Base-by-base conservation (phyloP, 2,888 invertebrate species). In the Tuberolachnus salignus region DNA sequence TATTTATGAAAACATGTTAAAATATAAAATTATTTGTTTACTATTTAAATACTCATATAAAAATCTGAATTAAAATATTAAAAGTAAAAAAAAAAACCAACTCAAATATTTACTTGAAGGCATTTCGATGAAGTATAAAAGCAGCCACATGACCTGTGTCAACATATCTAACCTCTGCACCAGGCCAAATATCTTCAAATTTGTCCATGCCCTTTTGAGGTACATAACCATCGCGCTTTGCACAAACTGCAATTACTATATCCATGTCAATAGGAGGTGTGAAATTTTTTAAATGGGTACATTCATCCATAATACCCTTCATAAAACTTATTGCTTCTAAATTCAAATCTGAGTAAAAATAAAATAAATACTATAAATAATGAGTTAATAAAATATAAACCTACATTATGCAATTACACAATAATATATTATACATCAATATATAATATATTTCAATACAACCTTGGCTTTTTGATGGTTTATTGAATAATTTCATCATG, bases 281-380 rank as follows among this genome's bases (percentile, higher is more conserved):
- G 85, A 97, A 99, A 86, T 98, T 97, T 82, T 91, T 94, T 57
- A 99, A 87, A 87, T 98, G 97, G 0, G 98, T 99, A 85, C 97
- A 98, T 86, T 98, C 97, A 85, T 99, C 98, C 98, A 99, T 98
- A 83, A 98, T 91, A 0, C 97, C 97, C 69, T 94, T 88, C 98
- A 98, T 98, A 85, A 98, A 97, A 86, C 94, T 93, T 75, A 94
- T 83, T 0, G 94, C 93, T 86, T 95, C 61, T 42, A 71, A 71
- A 53, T 80, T 71, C 44, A 70, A 70, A 80, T 64, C 63, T 72
- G 14, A 72, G 34, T 23, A 44, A 19, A 70, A 19, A 70, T 1
- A 69, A 70, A 72, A 71, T n/a, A 8, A 1, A 61, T 34, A 6
- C 6, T 61, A 4, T 26, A 2, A 49, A 34, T 63, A 42, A 42